Conservation (phyloP, 2,113 vertebrate species). For the Nerophis ophidion region DNA sequence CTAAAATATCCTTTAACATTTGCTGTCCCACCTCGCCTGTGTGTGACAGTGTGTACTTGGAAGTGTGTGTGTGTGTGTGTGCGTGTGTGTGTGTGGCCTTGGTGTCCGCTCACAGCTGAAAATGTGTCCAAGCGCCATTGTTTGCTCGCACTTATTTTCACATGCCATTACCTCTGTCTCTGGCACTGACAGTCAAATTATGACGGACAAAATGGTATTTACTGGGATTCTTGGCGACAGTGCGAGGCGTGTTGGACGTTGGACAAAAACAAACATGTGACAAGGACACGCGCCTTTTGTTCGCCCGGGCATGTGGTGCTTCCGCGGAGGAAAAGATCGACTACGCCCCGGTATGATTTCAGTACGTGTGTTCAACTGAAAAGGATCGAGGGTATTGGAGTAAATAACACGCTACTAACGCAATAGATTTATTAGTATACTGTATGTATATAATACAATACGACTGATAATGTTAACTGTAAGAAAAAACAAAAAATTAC, state of each 20-base stretch:
- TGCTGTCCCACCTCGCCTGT: slow-evolving; percentile 50
- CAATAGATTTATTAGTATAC: too few species aligned
- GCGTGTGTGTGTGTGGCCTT: slow-evolving; percentile 30
- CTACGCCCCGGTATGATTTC: too few species aligned
- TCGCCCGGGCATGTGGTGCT: neutral
- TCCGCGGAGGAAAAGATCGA: too few species aligned
- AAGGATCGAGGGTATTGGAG: too few species aligned
- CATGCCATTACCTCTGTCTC: slow-evolving; percentile 66
- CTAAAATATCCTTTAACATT: slow-evolving; percentile 67
- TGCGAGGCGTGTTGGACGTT: slow-evolving; percentile 17
- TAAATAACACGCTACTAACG: too few species aligned
- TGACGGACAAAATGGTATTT: slow-evolving; percentile 54
- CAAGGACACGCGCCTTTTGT: neutral
- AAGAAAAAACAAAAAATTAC: too few species aligned
- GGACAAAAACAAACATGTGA: slow-evolving; percentile 2
- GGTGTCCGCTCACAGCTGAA: slow-evolving; percentile 30
- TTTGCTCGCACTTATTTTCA: slow-evolving; percentile 60
- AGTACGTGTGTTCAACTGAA: too few species aligned
- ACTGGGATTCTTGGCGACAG: slow-evolving; percentile 36
- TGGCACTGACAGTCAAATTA: slow-evolving; percentile 59
- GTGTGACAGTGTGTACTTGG: slow-evolving; percentile 8
- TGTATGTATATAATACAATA: too few species aligned
- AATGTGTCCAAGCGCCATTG: slow-evolving; percentile 51
- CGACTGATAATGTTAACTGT: too few species aligned
- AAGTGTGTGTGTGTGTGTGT: slow-evolving; percentile 21